Percentiles rank a stretch among this genome's conserved stretches.
These are phyloP conservation scores for Cryptotis parvus DNA, from an alignment of 2,113 vertebrate genomes.

Conservation along the genomic window DNA sequence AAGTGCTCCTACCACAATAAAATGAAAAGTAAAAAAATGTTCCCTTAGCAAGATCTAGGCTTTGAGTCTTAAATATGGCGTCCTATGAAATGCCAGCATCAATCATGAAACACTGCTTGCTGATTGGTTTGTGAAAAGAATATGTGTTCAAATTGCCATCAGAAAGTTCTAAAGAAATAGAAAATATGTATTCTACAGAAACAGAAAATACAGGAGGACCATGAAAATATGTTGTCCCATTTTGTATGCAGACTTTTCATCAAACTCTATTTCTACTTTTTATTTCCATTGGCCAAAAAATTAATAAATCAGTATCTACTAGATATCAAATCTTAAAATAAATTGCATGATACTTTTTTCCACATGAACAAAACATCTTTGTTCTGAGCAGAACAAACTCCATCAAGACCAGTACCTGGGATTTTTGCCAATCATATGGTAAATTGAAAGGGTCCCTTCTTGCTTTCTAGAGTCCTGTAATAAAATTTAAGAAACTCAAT, in stretches of 20 bases:
- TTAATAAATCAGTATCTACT: neutral
- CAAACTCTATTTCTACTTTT: neutral
- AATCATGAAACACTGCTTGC: neutral
- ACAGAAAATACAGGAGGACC: neutral
- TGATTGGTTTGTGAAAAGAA: neutral
- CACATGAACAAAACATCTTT: conserved; percentile 5
- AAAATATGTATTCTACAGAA: neutral
- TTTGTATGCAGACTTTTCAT: neutral
- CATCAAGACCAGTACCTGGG: neutral
- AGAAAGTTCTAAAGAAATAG: neutral
- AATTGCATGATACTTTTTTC: conserved; percentile 14
- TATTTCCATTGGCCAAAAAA: conserved; percentile 20
- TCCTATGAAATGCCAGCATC: neutral
- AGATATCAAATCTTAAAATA: conserved; percentile 29
- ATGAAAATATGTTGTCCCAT: no score
- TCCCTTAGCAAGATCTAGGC: neutral
- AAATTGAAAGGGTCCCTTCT: neutral
- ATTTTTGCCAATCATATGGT: neutral
- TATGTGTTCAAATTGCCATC: neutral
- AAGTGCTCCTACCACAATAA: neutral
- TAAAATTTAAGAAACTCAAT: conserved; percentile 27
- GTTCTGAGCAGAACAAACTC: neutral
- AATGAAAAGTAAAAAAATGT: neutral
- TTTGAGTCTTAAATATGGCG: neutral
- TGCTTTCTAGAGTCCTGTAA: neutral